Percentiles rank a stretch among this genome's conserved stretches.
Evolutionary conservation across 2,888 invertebrate species (phyloP).

Genomic region (Anthrax anthrax): DNA sequence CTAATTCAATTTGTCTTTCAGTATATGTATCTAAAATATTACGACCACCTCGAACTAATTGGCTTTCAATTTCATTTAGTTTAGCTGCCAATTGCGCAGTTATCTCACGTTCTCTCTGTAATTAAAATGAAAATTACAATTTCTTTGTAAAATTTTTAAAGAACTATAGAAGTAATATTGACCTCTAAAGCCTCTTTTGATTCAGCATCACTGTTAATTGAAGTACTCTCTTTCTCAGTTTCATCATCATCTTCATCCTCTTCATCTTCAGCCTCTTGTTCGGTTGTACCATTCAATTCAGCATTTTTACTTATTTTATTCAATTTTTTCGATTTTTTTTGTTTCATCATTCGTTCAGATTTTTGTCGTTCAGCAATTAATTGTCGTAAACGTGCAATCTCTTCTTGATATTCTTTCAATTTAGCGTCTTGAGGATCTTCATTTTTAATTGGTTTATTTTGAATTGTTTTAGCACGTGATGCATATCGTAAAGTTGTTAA

Average conservation of each 20-base stretch:
- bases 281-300: slow-evolving; percentile 12
- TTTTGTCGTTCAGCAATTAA: slow-evolving; percentile 34
- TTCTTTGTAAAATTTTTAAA: neutral
- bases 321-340: slow-evolving; percentile 3
- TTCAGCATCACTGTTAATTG: slow-evolving; percentile 5
- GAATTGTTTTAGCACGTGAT: slow-evolving; percentile 94
- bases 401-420: slow-evolving; percentile 86
- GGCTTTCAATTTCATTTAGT: slow-evolving; percentile 77
- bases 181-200: slow-evolving; percentile 13
- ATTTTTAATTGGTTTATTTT: slow-evolving; percentile 96
- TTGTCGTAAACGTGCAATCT: slow-evolving; percentile 61
- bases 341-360: slow-evolving; percentile 21
- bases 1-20: slow-evolving; percentile 80
- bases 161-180: neutral
- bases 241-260: slow-evolving; percentile 18
- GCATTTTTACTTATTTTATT: neutral
- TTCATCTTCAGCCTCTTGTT: slow-evolving; percentile 23
- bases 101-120: slow-evolving; percentile 53
- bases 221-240: slow-evolving; percentile 30
- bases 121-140: slow-evolving; percentile 22
- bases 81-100: slow-evolving; percentile 64
- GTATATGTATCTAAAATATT: slow-evolving; percentile 92
- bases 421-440: slow-evolving; percentile 99
- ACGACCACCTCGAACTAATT: slow-evolving; percentile 85
- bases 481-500: slow-evolving; percentile 93